Evolutionary conservation across 1,140 invertebrate genomes (phyloP).

Genomic region (Aplysia californica): DNA sequence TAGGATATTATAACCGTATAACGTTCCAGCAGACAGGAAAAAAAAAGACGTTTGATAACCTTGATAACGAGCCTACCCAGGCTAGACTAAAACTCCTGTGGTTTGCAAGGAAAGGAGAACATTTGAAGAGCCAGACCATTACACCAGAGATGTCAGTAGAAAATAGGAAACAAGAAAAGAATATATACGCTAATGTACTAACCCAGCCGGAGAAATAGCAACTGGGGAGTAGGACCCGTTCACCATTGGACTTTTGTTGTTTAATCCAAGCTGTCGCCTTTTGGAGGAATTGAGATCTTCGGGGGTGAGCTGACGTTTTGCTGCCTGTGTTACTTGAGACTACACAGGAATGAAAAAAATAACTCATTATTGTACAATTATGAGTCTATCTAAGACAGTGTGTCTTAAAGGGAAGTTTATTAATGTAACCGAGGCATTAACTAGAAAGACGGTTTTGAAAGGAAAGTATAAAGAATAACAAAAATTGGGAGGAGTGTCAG

Average conservation of each 20-base stretch:
- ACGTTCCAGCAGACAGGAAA: not conserved
- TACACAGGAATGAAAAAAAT: not conserved
- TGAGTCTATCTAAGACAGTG: not conserved
- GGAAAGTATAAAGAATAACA: not conserved
- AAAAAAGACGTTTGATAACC: not conserved
- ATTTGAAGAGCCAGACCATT: not conserved
- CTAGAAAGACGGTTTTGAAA: not conserved
- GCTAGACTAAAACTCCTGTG: too few species aligned
- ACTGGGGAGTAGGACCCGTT: not conserved
- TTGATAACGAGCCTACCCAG: too few species aligned
- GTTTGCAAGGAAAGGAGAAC: too few species aligned
- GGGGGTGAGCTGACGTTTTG: conserved; percentile 17
- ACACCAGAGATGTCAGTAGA: not conserved
- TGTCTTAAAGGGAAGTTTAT: not conserved
- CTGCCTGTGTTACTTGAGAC: not conserved
- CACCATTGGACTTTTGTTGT: not conserved
- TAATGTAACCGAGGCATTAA: not conserved
- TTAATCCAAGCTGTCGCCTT: not conserved
- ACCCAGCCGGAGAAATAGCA: conserved; percentile 4
- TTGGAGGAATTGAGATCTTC: not conserved
- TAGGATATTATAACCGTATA: too few species aligned
- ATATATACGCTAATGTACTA: not conserved
- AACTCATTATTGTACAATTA: not conserved
- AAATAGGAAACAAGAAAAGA: not conserved
- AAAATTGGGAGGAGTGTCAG: not conserved